phyloP scores from a whole-genome alignment of 2,888 invertebrate species.

The Apocheima hispidaria region DNA sequence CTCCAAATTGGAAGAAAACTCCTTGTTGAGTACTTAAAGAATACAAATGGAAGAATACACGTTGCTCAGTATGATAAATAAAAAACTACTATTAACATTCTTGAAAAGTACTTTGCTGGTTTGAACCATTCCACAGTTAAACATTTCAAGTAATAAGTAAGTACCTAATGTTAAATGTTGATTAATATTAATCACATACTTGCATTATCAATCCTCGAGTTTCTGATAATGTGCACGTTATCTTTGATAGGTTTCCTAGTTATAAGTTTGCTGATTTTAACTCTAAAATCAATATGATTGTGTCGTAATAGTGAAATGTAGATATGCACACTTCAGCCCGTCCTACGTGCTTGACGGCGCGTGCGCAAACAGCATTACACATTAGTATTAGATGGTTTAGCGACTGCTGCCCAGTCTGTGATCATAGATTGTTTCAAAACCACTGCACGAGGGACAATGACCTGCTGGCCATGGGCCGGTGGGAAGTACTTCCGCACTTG shows the following conservation, averaged over 20 bases:
- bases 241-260: conserved; percentile 9
- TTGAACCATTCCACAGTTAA: not conserved
- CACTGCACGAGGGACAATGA: conserved; percentile 24
- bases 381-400: conserved; percentile 6
- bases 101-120: no score
- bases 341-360: conserved; percentile 38
- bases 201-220: not conserved
- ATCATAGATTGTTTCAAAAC: conserved; percentile 22
- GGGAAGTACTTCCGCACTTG: conserved; percentile 31
- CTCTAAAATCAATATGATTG: conserved; percentile 16
- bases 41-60: no score
- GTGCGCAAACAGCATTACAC: conserved; percentile 30
- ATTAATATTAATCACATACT: not conserved
- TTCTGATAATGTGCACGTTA: conserved; percentile 8
- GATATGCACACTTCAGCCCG: conserved; percentile 15
- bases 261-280: conserved; percentile 12
- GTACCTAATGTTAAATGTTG: not conserved
- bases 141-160: not conserved
- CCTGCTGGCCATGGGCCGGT: conserved; percentile 28
- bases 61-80: no score
- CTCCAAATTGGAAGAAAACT: no score
- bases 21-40: no score
- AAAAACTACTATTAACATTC: no score
- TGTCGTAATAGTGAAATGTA: conserved; percentile 32
- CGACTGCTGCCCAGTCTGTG: conserved; percentile 9